Base-by-base conservation (phyloP, 2,888 invertebrate species). In the Macaria liturata region DNA sequence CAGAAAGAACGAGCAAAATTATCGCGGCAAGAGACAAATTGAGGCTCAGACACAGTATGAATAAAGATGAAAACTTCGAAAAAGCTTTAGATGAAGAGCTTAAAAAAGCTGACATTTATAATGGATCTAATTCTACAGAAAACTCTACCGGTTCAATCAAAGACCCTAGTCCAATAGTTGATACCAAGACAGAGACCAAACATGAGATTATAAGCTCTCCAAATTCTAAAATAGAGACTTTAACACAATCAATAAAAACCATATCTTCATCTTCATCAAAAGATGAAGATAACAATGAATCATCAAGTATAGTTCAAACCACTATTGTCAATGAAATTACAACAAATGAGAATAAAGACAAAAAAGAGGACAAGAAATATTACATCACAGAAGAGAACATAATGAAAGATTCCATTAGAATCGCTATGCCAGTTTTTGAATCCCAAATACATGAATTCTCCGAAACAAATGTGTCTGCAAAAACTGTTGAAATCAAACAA, bases 381-480 rank as follows among this genome's bases (percentile, higher is more conserved):
- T 54, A n/a, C 3, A 39, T 55, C 6, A 55, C 40, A 39, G 61
- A 68, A 53, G 75, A 75, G 7, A 58, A 67, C 46, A 57, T 64
- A 32, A 48, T 61, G 7, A 76, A 66, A 56, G 56, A 59, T 44
- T 56, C 40, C 9, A 50, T 70, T 7, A 61, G 58, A 61, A 51
- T 63, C 46, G 66, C 62, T 1, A 62, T 55, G 54, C 74, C 75
- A 32, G 62, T 65, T 6, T 65, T 62, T n/a, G 55, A 66, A 44
- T 62, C 65, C 0, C 54, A 61, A n/a, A 39, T 59, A 42, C 48
- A 58, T 4, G 64, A 63, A 49, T 42, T 9, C 34, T 60, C 46
- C 37, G 53, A 65, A 32, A 61, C 55, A 37, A 53, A 51, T 45
- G 55, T 61, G 46, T 56, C 49, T 20, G 49, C 58, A 34, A 62